These are phyloP conservation scores for Heteromyza rotundicornis DNA, from an alignment of 2,888 invertebrate species.

Conservation along the genomic window DNA sequence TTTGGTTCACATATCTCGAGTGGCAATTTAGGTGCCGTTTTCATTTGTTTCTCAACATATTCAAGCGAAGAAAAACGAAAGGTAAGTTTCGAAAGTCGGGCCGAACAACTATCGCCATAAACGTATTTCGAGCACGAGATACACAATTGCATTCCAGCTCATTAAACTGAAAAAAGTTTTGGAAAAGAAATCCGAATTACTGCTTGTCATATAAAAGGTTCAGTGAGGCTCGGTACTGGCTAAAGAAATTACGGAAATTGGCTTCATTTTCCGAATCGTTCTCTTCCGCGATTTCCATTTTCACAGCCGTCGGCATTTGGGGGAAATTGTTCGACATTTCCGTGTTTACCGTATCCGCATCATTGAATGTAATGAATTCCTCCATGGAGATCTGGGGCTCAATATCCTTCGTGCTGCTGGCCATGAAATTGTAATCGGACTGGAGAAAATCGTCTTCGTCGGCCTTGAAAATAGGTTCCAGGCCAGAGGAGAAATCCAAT, in stretches of 20 bases:
- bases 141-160: too few species aligned
- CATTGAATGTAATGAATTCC: conserved; percentile 40
- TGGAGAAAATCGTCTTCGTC: conserved; percentile 35
- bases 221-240: conserved; percentile 41
- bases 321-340: conserved; percentile 17
- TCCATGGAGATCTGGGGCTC: conserved; percentile 41
- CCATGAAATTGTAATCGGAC: background rate
- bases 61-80: too few species aligned
- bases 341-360: background rate
- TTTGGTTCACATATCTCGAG: too few species aligned
- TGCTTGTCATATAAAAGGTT: conserved; percentile 43
- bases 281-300: conserved; percentile 35
- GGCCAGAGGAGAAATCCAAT: conserved; percentile 32
- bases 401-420: background rate
- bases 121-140: too few species aligned
- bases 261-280: conserved; percentile 41
- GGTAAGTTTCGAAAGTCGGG: too few species aligned
- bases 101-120: too few species aligned
- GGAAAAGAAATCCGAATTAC: conserved; percentile 22
- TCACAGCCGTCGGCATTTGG: conserved; percentile 29
- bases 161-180: too few species aligned
- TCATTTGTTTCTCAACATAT: too few species aligned
- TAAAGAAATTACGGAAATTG: conserved; percentile 44
- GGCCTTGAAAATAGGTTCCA: conserved; percentile 39
- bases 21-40: too few species aligned